Evolutionary conservation across 2,797 vertebrate species (phyloP), one percentile per base, ranked within the genome.

Genomic region (Argyrosomus regius): DNA sequence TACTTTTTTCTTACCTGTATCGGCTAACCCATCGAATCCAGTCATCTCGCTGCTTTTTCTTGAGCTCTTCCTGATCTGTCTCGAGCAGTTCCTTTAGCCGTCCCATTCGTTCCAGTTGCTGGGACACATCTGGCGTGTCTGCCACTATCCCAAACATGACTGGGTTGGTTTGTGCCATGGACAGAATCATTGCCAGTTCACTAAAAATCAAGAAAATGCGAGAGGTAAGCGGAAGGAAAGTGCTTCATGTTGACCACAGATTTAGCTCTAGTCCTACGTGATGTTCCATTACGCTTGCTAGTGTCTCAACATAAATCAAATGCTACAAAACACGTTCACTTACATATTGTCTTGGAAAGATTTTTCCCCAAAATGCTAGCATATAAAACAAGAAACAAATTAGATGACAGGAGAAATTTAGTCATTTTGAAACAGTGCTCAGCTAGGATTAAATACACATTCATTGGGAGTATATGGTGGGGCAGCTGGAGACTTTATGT

Each of bases 111-210:
- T 96, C 94, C 50, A 98, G 78, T 67, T 97, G 97, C 64, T 94
- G 93, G 0, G 93, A 87, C 71, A 97, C 86, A 45, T 81, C 94
- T 0, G 93, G 94, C 82, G 91, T 92, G 12, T 95, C 93, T 62
- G 96, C 96, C 59, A 96, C 91, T 62, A 97, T 90, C 3, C 95
- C 94, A 64, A 97, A 96, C 57, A 97, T 94, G 80, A 91, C 95
- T 0, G 97, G 96, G 78, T 96, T 97, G 2, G 95, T 96, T 90
- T 97, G 96, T 7, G 97, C 96, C 92, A 97, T 87, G 91, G 96
- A 95, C 13, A 98, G 85, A 94, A 98, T 96, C 96, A 97, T 96
- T 18, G 96, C 96, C 73, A 98, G 84, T 9, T 98, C 97, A 77
- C 97, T 98, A 83, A 14, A 81, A 57, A 64, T 4, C 24, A 5